phyloP scores from a whole-genome alignment of 2,797 vertebrate species.

The Nannoperca obscura region DNA sequence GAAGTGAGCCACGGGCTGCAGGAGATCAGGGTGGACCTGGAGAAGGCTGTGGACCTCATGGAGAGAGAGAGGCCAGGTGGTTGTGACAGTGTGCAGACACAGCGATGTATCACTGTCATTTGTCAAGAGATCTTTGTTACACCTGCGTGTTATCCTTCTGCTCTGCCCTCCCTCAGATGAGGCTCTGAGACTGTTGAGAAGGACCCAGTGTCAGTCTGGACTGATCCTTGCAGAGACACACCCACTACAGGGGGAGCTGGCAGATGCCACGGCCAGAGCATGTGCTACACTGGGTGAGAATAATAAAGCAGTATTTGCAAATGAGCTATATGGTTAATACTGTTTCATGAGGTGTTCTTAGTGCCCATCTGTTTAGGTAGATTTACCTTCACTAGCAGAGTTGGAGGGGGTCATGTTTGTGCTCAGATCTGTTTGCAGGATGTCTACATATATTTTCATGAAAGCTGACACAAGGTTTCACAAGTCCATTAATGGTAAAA shows the following conservation, averaged over 20 bases:
- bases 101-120: neutral
- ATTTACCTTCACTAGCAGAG: neutral
- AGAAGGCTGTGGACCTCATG: constrained; percentile 82
- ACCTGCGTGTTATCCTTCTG: constrained; percentile 7
- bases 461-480: neutral
- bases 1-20: constrained; percentile 76
- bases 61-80: constrained; percentile 84
- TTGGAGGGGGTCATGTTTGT: neutral
- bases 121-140: neutral
- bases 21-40: constrained; percentile 77
- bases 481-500: neutral
- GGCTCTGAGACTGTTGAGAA: constrained; percentile 82
- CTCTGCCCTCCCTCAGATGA: constrained; percentile 76
- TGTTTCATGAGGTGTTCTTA: constrained; percentile 3
- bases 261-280: constrained; percentile 89
- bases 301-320: constrained; percentile 43
- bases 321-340: constrained; percentile 52
- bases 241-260: constrained; percentile 88
- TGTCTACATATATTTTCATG: neutral
- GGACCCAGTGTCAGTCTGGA: constrained; percentile 74
- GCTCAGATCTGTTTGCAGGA: neutral
- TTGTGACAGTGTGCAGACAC: constrained; percentile 13
- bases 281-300: constrained; percentile 88
- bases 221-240: constrained; percentile 87
- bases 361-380: neutral